Evolutionary conservation across 2,113 vertebrate genomes (phyloP).

Genomic region (Buteo buteo): DNA sequence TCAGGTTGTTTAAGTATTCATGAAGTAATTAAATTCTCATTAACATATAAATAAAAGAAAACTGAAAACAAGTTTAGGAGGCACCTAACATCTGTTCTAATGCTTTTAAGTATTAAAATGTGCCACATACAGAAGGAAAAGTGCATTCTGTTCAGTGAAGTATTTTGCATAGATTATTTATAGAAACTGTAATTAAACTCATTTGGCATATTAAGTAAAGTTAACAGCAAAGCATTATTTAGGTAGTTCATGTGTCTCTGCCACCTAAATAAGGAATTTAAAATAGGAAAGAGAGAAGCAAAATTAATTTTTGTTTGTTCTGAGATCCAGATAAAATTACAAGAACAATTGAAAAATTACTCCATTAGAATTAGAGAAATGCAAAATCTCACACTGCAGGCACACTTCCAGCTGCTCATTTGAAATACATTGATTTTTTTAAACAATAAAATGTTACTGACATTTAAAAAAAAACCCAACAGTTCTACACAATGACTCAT

Average conservation of each 20-base stretch:
- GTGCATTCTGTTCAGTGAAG: slow-evolving; percentile 71
- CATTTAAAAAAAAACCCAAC: not conserved
- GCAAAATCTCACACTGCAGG: not conserved
- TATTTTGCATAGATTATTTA: slow-evolving; percentile 78
- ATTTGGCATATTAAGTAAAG: slow-evolving; percentile 73
- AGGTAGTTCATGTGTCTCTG: slow-evolving; percentile 43
- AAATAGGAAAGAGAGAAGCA: slow-evolving; percentile 1
- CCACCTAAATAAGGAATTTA: slow-evolving; percentile 52
- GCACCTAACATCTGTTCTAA: slow-evolving; percentile 85
- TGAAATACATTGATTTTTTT: not conserved
- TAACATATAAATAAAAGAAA: slow-evolving; percentile 90
- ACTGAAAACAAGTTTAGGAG: slow-evolving; percentile 82
- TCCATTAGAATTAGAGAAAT: not conserved
- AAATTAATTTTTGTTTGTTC: slow-evolving; percentile 51
- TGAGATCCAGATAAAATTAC: slow-evolving; percentile 1
- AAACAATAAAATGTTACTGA: not conserved
- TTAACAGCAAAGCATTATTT: slow-evolving; percentile 64
- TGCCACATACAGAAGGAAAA: slow-evolving; percentile 71
- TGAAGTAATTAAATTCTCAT: slow-evolving; percentile 90
- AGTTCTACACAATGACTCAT: not conserved
- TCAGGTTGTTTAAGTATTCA: slow-evolving; percentile 87
- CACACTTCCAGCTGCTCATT: not conserved
- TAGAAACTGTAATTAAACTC: slow-evolving; percentile 78
- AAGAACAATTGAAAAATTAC: slow-evolving; percentile 3
- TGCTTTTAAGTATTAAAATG: slow-evolving; percentile 82